Evolutionary conservation across 2,888 invertebrate species (phyloP), one percentile per base, ranked within the genome.

Genomic region (Sinohyriopsis cumingii): DNA sequence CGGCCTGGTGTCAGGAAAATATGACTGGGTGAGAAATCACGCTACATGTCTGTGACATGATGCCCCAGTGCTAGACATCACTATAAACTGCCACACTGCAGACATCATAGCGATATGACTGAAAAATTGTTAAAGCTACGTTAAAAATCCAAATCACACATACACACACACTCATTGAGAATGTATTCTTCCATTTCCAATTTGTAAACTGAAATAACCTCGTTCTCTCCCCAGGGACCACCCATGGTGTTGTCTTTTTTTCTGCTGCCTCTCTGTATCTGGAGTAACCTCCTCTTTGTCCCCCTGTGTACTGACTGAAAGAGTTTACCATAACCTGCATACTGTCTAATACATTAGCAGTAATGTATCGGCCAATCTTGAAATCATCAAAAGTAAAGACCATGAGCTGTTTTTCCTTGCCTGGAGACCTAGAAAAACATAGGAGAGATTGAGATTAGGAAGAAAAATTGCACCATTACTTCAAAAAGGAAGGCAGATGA

Each of bases 331-430:
- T 63, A 3, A 63, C 67, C n/a, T 75, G 56, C 53, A 75, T 69
- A 3, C 76, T 75, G 59, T 82, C 81, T 57, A 62, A 63, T 5
- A 83, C 72, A 22, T 63, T 73, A 1, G 83, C 86, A 20, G 72
- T 78, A 9, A 85, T 59, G 65, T 82, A 79, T 2, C 84, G 76
- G 1, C 83, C 87, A 22, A 87, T 84, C 64, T 80, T 78, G 72
- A 86, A 87, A 20, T 72, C 72, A 9, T 81, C 81, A 78, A 87
- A 87, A 33, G 83, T 78, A 33, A 86, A 72, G 3, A 87, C 75
- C 25, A 85, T 22, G 53, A 86, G 64, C 64, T 83, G 82, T 65
- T 82, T 79, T 61, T 86, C 85, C n/a, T 65, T 57, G n/a, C 87
- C 87, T 19, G 80, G 71, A 56, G 75, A 71, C 28, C 87, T 87